Evolutionary conservation across 2,113 vertebrate genomes (phyloP), one percentile per base, ranked within the genome.

Genomic region (Python bivittatus): DNA sequence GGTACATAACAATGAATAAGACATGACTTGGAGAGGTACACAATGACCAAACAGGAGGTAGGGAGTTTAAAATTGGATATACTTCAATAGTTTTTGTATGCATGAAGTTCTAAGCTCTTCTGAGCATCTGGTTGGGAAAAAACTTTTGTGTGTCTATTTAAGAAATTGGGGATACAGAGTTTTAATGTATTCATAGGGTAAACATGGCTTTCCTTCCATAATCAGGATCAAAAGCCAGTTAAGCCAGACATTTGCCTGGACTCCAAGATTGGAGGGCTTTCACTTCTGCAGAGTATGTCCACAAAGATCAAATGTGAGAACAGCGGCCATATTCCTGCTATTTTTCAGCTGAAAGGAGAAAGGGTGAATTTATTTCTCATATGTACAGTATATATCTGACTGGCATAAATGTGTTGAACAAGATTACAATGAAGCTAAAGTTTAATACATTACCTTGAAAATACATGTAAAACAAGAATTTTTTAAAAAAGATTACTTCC

Each of bases 341-440:
- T 33, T 57, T 68, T 1, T 1, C 38, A 38, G 15, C 33, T 79
- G 38, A 27, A 83, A 48, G 90, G 48, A 56, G 48, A 38, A 12
- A 91, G 54, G 22, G 10, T 84, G 56, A 22, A 33, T 53, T 84
- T 92, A 29, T 92, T 89, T 17, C 23, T 60, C 54, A 44, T 58
- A 17, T 84, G 68, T 79, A 38, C 15, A 2, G 64, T 90, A 56
- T 57, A 61, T 25, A 52, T 61, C 53, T n/a, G 48, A 44, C 33
- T 60, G n/a, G 86, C 93, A 92, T 92, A 60, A 52, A 90, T 88
- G 23, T 25, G 86, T 25, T 33, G 48, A 91, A 23, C 12, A 48
- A 84, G 53, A 27, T 42, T 25, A 84, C 25, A 48, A 10, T 25
- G 58, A 84, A 42, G 12, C 20, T 29, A 84, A 33, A 44, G 15